Evolutionary conservation across 2,888 invertebrate species (phyloP).

Genomic region (Pammene fasciana): DNA sequence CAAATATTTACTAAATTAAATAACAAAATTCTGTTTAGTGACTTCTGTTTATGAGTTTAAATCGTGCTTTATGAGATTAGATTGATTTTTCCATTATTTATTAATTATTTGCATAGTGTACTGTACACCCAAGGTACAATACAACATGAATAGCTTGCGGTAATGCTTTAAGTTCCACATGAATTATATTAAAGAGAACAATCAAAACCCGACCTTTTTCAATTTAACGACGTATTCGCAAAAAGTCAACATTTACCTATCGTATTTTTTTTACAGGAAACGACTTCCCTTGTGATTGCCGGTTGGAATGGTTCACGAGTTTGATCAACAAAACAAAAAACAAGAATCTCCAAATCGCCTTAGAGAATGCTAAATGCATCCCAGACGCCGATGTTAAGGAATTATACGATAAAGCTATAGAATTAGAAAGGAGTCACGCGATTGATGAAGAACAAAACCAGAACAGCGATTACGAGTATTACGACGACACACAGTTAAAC

Average conservation of each 20-base stretch:
- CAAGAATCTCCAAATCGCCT: slow-evolving; percentile 57
- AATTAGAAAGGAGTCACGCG: slow-evolving; percentile 57
- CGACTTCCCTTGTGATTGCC: slow-evolving; percentile 70
- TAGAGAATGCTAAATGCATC: slow-evolving; percentile 72
- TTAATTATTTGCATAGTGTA: too few species aligned
- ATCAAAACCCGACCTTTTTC: too few species aligned
- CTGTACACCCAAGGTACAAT: too few species aligned
- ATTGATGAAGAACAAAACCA: slow-evolving; percentile 55
- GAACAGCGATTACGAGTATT: slow-evolving; percentile 70
- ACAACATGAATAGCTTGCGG: too few species aligned
- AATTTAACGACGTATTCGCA: too few species aligned
- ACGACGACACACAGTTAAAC: slow-evolving; percentile 71
- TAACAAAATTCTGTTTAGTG: too few species aligned
- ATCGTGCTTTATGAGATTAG: too few species aligned
- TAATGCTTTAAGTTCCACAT: too few species aligned
- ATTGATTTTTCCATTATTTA: too few species aligned
- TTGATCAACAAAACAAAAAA: slow-evolving; percentile 70
- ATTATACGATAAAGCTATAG: slow-evolving; percentile 60
- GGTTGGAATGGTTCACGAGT: slow-evolving; percentile 68
- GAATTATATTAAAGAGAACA: too few species aligned
- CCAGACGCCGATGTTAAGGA: slow-evolving; percentile 64
- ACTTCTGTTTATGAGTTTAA: too few species aligned
- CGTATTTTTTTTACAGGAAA: slow-evolving; percentile 65
- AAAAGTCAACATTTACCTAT: neutral
- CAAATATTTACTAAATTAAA: too few species aligned